Percentiles rank a stretch among this genome's conserved stretches.
Evolutionary conservation across 1,140 invertebrate species (phyloP).

Genomic region (Pseudomyrmex flavicornis): DNA sequence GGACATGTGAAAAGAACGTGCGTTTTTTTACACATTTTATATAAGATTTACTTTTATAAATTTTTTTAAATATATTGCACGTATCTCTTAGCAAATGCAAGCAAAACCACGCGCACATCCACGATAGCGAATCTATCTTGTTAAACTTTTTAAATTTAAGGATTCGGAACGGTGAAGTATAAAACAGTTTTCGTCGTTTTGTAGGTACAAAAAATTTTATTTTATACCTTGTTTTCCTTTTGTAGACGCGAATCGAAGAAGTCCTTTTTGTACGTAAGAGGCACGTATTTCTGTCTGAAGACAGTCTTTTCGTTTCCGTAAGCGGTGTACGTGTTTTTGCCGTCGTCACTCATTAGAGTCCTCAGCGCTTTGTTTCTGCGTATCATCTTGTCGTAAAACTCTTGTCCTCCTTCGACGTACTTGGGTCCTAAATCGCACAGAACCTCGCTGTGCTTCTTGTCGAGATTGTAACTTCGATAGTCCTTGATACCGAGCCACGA

Average conservation of each 20-base stretch:
- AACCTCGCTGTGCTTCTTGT: slow-evolving; percentile 87
- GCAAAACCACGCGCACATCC: too few relatives aligned
- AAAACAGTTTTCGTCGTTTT: too few relatives aligned
- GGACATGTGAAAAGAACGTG: too few relatives aligned
- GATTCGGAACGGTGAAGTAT: too few relatives aligned
- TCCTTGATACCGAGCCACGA: slow-evolving; percentile 89
- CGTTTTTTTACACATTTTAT: too few relatives aligned
- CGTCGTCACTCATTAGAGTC: slow-evolving; percentile 87
- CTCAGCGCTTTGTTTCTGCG: slow-evolving; percentile 90
- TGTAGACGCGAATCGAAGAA: slow-evolving; percentile 85
- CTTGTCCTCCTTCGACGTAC: slow-evolving; percentile 90
- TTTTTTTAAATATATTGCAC: too few relatives aligned
- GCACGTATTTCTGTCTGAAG: slow-evolving; percentile 87
- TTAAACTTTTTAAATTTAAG: too few relatives aligned
- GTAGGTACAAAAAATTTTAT: too few relatives aligned
- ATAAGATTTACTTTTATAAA: too few relatives aligned
- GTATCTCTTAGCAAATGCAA: too few relatives aligned
- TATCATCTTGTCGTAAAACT: slow-evolving; percentile 91
- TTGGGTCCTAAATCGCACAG: slow-evolving; percentile 86
- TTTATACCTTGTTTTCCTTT: background rate
- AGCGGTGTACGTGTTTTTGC: slow-evolving; percentile 87
- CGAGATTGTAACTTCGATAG: slow-evolving; percentile 86
- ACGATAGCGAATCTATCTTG: too few relatives aligned
- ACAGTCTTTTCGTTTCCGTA: slow-evolving; percentile 90
- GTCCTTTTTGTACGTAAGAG: slow-evolving; percentile 87